Percentiles rank a stretch among this genome's conserved stretches.
Evolutionary conservation across 2,888 invertebrate species (phyloP).

Genomic region (Andrena bicolor): DNA sequence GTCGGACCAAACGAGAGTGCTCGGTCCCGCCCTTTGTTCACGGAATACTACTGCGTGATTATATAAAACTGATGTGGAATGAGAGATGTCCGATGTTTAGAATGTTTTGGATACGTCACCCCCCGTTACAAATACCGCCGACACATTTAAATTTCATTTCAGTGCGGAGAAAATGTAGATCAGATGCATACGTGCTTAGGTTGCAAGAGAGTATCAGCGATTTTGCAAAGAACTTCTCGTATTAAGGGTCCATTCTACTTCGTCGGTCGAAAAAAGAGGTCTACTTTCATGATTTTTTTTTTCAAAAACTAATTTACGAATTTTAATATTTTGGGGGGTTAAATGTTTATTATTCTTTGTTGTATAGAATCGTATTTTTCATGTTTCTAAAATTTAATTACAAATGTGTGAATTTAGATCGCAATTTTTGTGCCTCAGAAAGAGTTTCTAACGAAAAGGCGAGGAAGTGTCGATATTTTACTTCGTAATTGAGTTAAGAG

Average conservation of each 20-base stretch:
- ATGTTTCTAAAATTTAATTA: too few relatives aligned
- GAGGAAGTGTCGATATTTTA: constrained; percentile 17
- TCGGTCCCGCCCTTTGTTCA: constrained; percentile 36
- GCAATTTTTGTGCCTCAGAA: neutral
- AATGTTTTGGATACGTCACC: constrained; percentile 10
- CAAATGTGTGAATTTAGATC: too few relatives aligned
- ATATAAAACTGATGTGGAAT: constrained; percentile 42
- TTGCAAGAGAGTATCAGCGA: too few relatives aligned
- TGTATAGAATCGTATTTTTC: too few relatives aligned
- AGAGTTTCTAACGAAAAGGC: neutral
- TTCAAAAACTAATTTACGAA: neutral
- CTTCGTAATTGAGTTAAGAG: neutral
- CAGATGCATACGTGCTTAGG: too few relatives aligned
- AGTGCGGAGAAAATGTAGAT: too few relatives aligned
- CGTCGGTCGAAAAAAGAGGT: too few relatives aligned
- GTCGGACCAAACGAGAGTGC: constrained; percentile 19
- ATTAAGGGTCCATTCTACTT: too few relatives aligned
- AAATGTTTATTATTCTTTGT: too few relatives aligned
- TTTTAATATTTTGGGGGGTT: too few relatives aligned
- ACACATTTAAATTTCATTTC: neutral
- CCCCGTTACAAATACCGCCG: neutral
- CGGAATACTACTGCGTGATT: constrained; percentile 36
- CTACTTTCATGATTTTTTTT: neutral
- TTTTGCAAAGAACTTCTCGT: too few relatives aligned
- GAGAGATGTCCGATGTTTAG: constrained; percentile 6